These are phyloP conservation scores for Ptyas mucosa DNA, from an alignment of 2,113 vertebrate species.

Conservation along the genomic window DNA sequence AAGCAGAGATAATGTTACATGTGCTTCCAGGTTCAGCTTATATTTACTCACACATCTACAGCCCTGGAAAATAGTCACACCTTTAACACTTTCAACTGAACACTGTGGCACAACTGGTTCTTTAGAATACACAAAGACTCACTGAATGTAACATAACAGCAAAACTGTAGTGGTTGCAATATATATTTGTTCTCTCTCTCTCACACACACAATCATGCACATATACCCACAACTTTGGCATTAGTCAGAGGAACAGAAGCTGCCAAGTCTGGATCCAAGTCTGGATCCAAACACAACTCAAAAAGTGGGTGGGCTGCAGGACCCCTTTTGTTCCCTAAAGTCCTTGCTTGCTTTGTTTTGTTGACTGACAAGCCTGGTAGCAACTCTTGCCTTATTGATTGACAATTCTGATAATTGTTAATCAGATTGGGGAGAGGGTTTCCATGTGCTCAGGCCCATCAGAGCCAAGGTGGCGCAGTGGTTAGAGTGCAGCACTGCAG, in stretches of 20 bases:
- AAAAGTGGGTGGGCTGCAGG: not conserved
- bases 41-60: not conserved
- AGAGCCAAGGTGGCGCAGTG: too few relatives aligned
- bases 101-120: not conserved
- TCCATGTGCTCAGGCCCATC: not conserved
- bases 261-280: not conserved
- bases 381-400: not conserved
- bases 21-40: not conserved
- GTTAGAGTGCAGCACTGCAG: too few relatives aligned
- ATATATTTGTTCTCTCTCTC: not conserved
- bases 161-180: not conserved
- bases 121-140: not conserved
- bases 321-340: not conserved
- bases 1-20: not conserved
- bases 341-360: not conserved
- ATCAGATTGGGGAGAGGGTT: not conserved
- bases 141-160: not conserved
- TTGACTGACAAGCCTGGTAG: not conserved
- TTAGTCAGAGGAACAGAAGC: not conserved
- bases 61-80: not conserved
- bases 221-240: not conserved
- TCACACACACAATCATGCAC: not conserved
- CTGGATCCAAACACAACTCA: not conserved
- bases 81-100: not conserved
- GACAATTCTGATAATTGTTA: not conserved